phyloP scores from a whole-genome alignment of 37 sponge, comb jelly and placozoan species.

The Ephydatia muelleri region DNA sequence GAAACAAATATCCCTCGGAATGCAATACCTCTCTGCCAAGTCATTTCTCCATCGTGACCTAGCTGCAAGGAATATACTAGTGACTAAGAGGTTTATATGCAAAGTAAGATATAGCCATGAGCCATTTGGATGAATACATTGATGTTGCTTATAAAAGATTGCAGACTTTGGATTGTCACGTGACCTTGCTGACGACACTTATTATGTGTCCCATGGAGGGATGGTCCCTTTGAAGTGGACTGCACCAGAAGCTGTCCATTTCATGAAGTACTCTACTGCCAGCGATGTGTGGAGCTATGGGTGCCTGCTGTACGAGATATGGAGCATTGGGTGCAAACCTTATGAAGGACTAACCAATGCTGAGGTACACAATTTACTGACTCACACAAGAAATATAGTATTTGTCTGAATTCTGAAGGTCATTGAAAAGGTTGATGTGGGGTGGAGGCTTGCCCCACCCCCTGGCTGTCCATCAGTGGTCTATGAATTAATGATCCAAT shows the following conservation, averaged over 20 bases:
- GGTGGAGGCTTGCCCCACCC: background rate
- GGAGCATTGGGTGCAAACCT: background rate
- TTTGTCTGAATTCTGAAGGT: background rate
- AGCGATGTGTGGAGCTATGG: background rate
- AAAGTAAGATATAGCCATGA: background rate
- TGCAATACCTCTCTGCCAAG: slow-evolving; percentile 8
- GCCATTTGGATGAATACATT: too few species aligned
- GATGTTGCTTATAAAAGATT: background rate
- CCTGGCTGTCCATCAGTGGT: background rate
- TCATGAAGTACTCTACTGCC: background rate
- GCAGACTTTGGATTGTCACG: background rate
- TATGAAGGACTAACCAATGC: background rate
- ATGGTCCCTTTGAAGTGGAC: background rate
- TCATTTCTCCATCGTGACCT: slow-evolving; percentile 11
- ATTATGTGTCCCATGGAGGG: background rate
- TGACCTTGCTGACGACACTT: background rate
- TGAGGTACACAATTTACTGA: background rate
- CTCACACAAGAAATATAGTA: too few species aligned
- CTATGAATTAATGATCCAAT: background rate
- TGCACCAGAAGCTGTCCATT: background rate
- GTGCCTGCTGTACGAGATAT: background rate
- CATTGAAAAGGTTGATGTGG: background rate
- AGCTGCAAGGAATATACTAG: background rate
- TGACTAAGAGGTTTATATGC: background rate
- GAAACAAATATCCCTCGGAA: background rate